A percentile compares a stretch with the other conserved stretches of the same genome.
Evolutionary conservation across 2,797 vertebrate genomes (phyloP).

Genomic region (Coendou prehensilis): DNA sequence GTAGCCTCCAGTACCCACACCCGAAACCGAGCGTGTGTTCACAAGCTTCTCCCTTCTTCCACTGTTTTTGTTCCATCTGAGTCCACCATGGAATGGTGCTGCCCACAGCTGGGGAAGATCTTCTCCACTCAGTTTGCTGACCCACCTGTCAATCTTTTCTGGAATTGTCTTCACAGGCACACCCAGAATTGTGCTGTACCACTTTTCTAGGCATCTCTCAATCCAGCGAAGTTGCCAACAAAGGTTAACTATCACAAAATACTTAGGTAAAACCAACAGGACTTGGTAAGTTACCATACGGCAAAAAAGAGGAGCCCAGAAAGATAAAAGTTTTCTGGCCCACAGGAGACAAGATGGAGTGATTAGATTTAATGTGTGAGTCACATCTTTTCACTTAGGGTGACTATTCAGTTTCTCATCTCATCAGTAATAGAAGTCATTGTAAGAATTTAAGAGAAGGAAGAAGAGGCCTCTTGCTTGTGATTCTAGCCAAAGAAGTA

Average conservation of each 20-base stretch:
- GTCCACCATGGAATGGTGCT: neutral
- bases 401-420: constrained; percentile 2
- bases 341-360: neutral
- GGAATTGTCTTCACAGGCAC: neutral
- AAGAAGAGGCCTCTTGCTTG: neutral
- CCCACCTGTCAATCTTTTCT: neutral
- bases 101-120: neutral
- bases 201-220: neutral
- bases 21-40: neutral
- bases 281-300: neutral
- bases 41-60: neutral
- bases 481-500: neutral
- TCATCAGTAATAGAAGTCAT: constrained; percentile 1
- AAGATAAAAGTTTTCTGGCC: neutral
- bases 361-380: constrained; percentile 4
- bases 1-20: neutral
- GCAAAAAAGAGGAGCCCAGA: neutral
- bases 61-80: neutral
- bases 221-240: neutral
- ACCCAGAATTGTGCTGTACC: neutral
- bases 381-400: neutral
- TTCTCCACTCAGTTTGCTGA: neutral
- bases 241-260: neutral
- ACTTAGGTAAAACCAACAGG: neutral
- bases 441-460: neutral